Evolutionary conservation across 2,888 invertebrate species (phyloP), one percentile per base, ranked within the genome.

Genomic region (Epinotia bilunana): DNA sequence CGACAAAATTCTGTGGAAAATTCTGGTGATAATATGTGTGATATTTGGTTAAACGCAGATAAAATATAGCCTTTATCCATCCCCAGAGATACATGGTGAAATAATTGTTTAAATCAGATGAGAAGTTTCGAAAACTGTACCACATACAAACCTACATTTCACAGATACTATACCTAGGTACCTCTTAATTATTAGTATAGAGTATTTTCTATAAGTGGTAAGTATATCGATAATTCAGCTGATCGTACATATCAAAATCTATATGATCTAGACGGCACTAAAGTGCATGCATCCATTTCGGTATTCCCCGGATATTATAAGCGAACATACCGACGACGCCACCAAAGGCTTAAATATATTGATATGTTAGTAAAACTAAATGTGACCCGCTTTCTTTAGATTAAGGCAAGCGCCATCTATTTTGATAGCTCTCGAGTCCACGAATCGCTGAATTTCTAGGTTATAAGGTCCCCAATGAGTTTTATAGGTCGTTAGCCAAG

Each of bases 391-490:
- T 73, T 77, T 72, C 67, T 28, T 76, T 73, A 68, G 73, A 77
- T 76, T 72, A 75, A 46, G 20, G 74, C 76, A 78, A 77, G 77
- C 78, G 75, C 78, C 79, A 79, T 80, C 78, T 79, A 77, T 81
- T 81, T 78, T 79, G 76, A 81, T 80, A 80, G 79, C 81, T 74
- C 80, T 80, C 78, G 78, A 81, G 78, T 80, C 80, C 72, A 76
- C 78, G 67, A 78, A 79, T 76, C 75, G 79, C 79, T 81, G 79
- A 80, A 79, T 83, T 83, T 83, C 81, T 83, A 83, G 81, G 80
- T 83, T 82, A 83, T 82, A 81, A 79, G 80, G 79, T 82, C 82
- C 81, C 81, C 83, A 82, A 83, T 80, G 83, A 79, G 80, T 82
- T 81, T 82, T 80, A 83, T 81, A 80, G 82, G 78, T 80, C 80